Conservation (phyloP, 2,113 vertebrate species). For the Argyrosomus japonicus region DNA sequence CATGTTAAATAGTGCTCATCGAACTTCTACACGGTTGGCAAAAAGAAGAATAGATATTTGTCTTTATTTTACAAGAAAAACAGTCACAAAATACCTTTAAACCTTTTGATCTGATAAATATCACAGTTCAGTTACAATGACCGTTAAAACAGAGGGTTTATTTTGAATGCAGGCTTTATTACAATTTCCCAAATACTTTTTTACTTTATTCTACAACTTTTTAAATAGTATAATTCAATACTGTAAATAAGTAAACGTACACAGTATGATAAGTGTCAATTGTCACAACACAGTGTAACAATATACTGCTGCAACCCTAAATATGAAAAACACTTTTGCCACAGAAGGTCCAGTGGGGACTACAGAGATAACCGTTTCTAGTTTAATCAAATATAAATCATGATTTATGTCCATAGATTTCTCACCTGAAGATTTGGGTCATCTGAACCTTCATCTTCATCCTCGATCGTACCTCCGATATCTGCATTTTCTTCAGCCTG, state of each 20-base stretch:
- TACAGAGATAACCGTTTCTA: not conserved
- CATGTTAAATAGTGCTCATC: not conserved
- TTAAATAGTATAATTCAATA: too few relatives aligned
- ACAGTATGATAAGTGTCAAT: too few relatives aligned
- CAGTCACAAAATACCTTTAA: not conserved
- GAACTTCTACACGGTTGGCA: not conserved
- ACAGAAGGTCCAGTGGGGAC: not conserved
- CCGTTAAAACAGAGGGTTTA: too few relatives aligned
- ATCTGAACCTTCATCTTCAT: slow-evolving; percentile 86
- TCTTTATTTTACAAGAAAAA: not conserved
- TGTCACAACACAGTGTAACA: too few relatives aligned
- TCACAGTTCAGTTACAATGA: too few relatives aligned
- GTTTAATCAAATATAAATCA: not conserved
- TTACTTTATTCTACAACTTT: too few relatives aligned
- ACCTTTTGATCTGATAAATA: not conserved
- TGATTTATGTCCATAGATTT: not conserved
- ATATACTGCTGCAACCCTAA: not conserved
- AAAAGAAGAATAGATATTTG: not conserved
- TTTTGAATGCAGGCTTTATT: too few relatives aligned
- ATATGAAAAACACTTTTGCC: not conserved
- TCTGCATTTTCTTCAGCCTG: slow-evolving; percentile 94
- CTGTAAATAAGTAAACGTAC: too few relatives aligned
- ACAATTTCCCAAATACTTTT: too few relatives aligned
- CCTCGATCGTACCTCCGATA: slow-evolving; percentile 83
- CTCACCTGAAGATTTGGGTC: slow-evolving; percentile 91